Evolutionary conservation across 2,113 vertebrate genomes (phyloP).

Genomic region (Strix uralensis): DNA sequence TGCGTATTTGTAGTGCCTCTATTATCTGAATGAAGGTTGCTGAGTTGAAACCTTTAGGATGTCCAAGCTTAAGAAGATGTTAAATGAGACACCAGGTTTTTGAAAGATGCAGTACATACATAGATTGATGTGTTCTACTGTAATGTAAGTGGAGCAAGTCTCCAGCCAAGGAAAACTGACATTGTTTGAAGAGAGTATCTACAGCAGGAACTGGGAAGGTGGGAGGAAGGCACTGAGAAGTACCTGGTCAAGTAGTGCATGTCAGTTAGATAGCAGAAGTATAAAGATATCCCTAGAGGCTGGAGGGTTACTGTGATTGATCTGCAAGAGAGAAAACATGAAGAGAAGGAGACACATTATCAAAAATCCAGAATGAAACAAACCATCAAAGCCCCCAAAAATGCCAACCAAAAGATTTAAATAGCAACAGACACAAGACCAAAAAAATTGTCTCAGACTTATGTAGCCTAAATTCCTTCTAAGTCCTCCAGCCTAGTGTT

Average conservation of each 20-base stretch:
- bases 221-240: neutral
- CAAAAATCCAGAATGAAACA: neutral
- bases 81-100: neutral
- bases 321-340: neutral
- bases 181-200: neutral
- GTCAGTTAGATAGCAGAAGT: neutral
- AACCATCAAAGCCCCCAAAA: neutral
- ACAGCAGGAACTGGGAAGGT: neutral
- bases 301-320: neutral
- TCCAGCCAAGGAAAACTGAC: neutral
- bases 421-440: neutral
- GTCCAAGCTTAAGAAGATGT: neutral
- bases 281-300: neutral
- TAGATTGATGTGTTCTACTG: neutral
- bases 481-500: neutral
- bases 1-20: neutral
- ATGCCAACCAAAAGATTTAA: neutral
- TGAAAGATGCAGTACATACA: neutral
- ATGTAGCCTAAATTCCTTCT: neutral
- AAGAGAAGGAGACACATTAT: neutral
- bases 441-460: neutral
- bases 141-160: neutral
- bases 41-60: neutral
- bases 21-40: neutral
- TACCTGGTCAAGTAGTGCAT: neutral